These are phyloP conservation scores for Caenorhabditis afra DNA, from an alignment of 2,888 invertebrate species.

Conservation along the genomic window DNA sequence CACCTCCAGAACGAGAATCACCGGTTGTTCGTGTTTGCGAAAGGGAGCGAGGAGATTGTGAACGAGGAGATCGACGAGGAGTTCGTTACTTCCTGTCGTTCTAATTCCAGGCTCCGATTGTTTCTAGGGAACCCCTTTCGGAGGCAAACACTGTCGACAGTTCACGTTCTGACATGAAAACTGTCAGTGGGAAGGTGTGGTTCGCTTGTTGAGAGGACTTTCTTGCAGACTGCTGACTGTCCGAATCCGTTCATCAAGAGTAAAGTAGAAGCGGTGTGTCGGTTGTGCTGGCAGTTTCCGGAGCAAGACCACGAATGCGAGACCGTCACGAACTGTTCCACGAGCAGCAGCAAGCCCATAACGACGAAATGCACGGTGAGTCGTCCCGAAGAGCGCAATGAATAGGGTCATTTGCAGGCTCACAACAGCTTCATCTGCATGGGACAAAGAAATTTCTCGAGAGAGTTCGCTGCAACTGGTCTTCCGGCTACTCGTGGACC, in stretches of 20 bases:
- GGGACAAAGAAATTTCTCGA: constrained; percentile 90
- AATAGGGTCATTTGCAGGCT: constrained; percentile 80
- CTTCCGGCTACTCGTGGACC: constrained; percentile 95
- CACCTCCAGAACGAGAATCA: constrained; percentile 43
- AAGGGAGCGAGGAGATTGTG: constrained; percentile 51
- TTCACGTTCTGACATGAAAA: constrained; percentile 50
- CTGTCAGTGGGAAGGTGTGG: constrained; percentile 43
- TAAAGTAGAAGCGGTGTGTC: constrained; percentile 83
- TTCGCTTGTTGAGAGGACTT: too few relatives aligned
- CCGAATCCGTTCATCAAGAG: constrained; percentile 36
- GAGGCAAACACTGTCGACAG: constrained; percentile 6
- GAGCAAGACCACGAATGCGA: constrained; percentile 89
- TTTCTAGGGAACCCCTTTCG: constrained; percentile 48
- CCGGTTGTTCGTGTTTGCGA: constrained; percentile 55
- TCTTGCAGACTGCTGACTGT: constrained; percentile 18
- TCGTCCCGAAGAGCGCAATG: constrained; percentile 49
- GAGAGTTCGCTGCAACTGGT: constrained; percentile 94
- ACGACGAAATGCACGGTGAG: constrained; percentile 86
- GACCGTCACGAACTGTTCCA: constrained; percentile 79
- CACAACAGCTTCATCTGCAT: constrained; percentile 89
- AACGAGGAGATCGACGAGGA: constrained; percentile 53
- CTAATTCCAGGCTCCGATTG: not conserved
- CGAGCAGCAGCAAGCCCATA: constrained; percentile 81
- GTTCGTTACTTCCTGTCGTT: constrained; percentile 14
- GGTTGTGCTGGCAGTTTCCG: constrained; percentile 96